These are phyloP conservation scores for Regulus satrapa DNA, from an alignment of 2,113 vertebrate genomes.

Conservation along the genomic window DNA sequence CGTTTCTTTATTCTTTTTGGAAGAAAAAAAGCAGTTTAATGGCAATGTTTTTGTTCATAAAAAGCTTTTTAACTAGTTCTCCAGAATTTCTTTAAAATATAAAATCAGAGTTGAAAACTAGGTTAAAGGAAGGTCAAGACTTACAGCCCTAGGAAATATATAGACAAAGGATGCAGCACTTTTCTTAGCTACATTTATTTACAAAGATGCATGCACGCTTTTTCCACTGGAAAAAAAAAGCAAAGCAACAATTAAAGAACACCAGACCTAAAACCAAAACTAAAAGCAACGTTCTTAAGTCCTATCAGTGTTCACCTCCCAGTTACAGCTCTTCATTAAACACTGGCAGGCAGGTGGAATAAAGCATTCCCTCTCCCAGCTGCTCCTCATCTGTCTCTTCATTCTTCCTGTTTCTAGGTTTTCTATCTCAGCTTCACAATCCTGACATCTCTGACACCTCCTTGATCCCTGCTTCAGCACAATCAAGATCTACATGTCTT, in stretches of 20 bases:
- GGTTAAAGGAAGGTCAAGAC: background rate
- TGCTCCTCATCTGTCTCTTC: background rate
- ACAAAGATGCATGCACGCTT: background rate
- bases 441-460: background rate
- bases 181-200: background rate
- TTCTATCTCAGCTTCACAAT: background rate
- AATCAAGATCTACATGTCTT: background rate
- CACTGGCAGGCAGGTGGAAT: rapidly evolving
- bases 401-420: background rate
- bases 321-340: background rate
- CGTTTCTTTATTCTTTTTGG: background rate
- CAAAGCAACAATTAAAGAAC: background rate
- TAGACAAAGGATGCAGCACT: background rate
- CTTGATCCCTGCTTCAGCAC: background rate
- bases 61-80: background rate
- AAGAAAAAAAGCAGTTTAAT: slow-evolving; percentile 10
- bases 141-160: background rate
- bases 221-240: background rate
- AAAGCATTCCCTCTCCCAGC: background rate
- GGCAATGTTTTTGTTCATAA: background rate
- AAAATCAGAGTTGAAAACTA: background rate
- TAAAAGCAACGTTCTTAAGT: background rate
- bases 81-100: slow-evolving; percentile 1
- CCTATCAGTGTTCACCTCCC: background rate
- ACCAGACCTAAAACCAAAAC: background rate